Evolutionary conservation across 1,140 invertebrate species (phyloP).

Genomic region (Lethrus apterus): DNA sequence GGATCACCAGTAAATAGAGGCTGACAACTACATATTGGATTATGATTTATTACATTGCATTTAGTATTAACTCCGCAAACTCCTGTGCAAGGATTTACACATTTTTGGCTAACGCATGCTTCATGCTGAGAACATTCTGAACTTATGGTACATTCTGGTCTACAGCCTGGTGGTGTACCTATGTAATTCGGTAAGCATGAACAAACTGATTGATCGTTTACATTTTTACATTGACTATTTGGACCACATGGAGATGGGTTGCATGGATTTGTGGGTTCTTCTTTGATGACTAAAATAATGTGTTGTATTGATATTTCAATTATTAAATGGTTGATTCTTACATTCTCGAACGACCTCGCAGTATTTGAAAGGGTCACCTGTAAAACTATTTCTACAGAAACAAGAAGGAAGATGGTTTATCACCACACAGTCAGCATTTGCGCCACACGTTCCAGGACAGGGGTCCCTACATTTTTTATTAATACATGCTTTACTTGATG

Average conservation of each 20-base stretch:
- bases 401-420: constrained; percentile 77
- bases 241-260: constrained; percentile 50
- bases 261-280: constrained; percentile 42
- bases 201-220: constrained; percentile 50
- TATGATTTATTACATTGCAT: constrained; percentile 53
- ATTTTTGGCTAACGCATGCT: constrained; percentile 59
- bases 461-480: constrained; percentile 74
- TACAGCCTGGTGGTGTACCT: constrained; percentile 56
- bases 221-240: constrained; percentile 49
- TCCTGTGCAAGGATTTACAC: constrained; percentile 58
- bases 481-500: constrained; percentile 68
- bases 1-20: constrained; percentile 53
- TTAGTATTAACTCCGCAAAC: constrained; percentile 51
- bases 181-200: constrained; percentile 54
- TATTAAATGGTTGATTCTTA: no score
- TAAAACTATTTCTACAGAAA: constrained; percentile 62
- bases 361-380: constrained; percentile 70
- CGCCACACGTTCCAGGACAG: constrained; percentile 70
- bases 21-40: constrained; percentile 51
- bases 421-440: constrained; percentile 74
- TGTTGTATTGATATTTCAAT: background rate
- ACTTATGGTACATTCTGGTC: constrained; percentile 59
- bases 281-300: constrained; percentile 13
- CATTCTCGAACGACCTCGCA: constrained; percentile 48
- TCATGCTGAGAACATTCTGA: constrained; percentile 55